These are phyloP conservation scores for Baronia brevicornis DNA, from an alignment of 2,888 invertebrate species.

Conservation along the genomic window DNA sequence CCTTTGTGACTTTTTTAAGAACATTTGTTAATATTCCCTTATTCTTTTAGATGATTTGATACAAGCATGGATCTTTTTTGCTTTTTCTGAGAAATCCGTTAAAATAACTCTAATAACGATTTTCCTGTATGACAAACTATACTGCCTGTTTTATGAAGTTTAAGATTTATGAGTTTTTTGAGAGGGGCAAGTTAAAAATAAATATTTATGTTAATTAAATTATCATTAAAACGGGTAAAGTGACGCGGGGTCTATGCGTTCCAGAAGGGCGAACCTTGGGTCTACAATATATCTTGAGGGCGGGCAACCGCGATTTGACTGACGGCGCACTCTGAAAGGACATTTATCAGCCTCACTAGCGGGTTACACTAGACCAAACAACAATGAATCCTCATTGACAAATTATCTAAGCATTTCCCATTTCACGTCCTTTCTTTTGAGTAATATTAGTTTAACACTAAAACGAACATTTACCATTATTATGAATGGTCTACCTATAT, in stretches of 20 bases:
- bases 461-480: too few species aligned
- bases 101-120: too few species aligned
- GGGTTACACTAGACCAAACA: slow-evolving; percentile 73
- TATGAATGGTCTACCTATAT: too few species aligned
- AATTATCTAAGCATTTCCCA: slow-evolving; percentile 67
- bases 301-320: slow-evolving; percentile 74
- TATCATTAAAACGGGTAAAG: slow-evolving; percentile 48
- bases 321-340: slow-evolving; percentile 72
- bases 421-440: slow-evolving; percentile 53
- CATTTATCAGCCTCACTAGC: slow-evolving; percentile 74
- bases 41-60: slow-evolving; percentile 2
- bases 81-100: too few species aligned
- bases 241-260: slow-evolving; percentile 48
- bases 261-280: slow-evolving; percentile 60
- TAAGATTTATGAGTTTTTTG: background rate
- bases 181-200: slow-evolving; percentile 5
- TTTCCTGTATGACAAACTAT: too few species aligned
- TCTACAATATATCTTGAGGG: slow-evolving; percentile 74
- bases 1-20: background rate
- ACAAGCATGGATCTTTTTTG: too few species aligned
- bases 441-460: slow-evolving; percentile 36
- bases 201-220: slow-evolving; percentile 15
- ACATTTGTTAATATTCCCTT: background rate
- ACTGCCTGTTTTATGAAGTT: too few species aligned
- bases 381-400: slow-evolving; percentile 74